Evolutionary conservation across 2,797 vertebrate species (phyloP), one percentile per base, ranked within the genome.

Genomic region (Dendrocincla tyrannina): DNA sequence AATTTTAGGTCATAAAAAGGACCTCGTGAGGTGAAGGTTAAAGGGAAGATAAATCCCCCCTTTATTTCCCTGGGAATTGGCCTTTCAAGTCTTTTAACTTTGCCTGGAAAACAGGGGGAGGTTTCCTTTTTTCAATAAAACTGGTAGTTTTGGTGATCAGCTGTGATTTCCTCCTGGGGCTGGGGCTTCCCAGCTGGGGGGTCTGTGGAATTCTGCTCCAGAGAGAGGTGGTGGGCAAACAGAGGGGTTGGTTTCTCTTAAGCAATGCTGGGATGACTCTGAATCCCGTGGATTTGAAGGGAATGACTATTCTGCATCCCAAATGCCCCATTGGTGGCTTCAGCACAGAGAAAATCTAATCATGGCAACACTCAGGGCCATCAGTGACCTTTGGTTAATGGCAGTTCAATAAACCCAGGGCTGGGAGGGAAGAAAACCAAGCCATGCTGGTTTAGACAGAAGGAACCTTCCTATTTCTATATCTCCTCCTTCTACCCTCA

Each of bases 361-460:
- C 73, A n/a, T 18, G 62, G 85, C 88, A 82, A 20, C 44, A 28
- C 72, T 53, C 17, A 32, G 83, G 78, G 80, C 46, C 58, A 88
- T 16, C 66, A 39, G 62, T 91, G 94, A 73, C 85, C 94, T 94
- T 93, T 93, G 66, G 70, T 66, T 88, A 82, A 75, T 44, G 64
- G 64, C 15, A 82, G 53, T 58, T 93, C 24, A 5, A 37, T 88
- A 46, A 56, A 33, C 63, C 86, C 10, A 39, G 47, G 37, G 17
- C 59, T 77, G 39, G 19, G 32, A 30, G 69, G 46, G 62, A 78
- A 30, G 83, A 10, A 33, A 22, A 18, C 44, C 72, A n/a, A 5
- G 23, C 58, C 18, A 2, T 2, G 1, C 15, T 13, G 20, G 39
- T 33, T 52, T 52, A n/a, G 20, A 13, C 6, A 19, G n/a, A n/a